Percentiles rank a stretch among this genome's conserved stretches.
Conservation (phyloP, 2,888 invertebrate species). For the Punctoribates punctum region DNA sequence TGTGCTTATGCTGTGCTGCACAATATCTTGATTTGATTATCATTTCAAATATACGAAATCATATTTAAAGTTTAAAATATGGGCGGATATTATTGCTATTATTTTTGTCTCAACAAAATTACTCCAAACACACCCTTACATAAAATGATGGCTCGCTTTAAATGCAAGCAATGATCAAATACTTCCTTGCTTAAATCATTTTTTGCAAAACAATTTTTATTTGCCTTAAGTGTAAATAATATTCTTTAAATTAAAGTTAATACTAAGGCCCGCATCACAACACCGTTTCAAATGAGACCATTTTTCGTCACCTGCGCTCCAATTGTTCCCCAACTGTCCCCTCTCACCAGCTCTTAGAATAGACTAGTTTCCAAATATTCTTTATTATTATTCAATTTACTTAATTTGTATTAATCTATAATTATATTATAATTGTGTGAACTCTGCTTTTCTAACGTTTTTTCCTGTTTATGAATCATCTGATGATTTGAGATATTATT, state of each 20-base stretch:
- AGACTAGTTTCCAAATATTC: no score
- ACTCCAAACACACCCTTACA: constrained; percentile 34
- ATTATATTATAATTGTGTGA: no score
- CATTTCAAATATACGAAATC: constrained; percentile 27
- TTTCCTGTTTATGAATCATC: no score
- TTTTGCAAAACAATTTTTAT: not conserved
- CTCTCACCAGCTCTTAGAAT: no score
- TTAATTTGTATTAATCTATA: no score
- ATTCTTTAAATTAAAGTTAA: not conserved
- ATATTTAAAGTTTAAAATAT: constrained; percentile 31
- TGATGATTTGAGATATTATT: no score
- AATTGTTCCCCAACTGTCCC: no score
- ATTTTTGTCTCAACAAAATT: constrained; percentile 1
- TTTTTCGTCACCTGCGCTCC: constrained; percentile 18
- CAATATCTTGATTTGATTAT: constrained; percentile 35
- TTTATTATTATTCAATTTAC: no score
- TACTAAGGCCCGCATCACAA: constrained; percentile 4
- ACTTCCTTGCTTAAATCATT: constrained; percentile 26
- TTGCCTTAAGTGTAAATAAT: constrained; percentile 32
- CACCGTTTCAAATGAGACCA: not conserved
- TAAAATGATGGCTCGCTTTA: constrained; percentile 22
- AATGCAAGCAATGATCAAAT: constrained; percentile 12
- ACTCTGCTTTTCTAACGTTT: no score
- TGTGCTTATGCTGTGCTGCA: not conserved
- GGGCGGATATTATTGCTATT: constrained; percentile 22